Conservation (phyloP, 2,797 vertebrate genomes). For the Pseudochromis fuscus region DNA sequence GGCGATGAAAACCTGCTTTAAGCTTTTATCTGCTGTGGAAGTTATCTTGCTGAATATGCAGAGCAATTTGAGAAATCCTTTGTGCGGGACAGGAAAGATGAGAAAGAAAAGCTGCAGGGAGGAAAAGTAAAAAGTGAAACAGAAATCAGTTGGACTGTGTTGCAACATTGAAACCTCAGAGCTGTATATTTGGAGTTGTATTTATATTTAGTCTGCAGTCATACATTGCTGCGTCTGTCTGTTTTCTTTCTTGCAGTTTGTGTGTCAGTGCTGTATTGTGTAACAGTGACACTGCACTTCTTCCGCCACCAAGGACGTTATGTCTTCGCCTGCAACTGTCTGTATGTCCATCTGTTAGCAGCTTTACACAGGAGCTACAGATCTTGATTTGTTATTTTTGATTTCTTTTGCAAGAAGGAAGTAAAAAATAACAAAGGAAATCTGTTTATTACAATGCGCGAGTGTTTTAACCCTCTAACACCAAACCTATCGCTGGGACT, state of each 20-base stretch:
- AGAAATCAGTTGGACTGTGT: slow-evolving; percentile 8
- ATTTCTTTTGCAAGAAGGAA: too few relatives aligned
- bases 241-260: slow-evolving; percentile 15
- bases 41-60: slow-evolving; percentile 28
- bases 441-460: too few relatives aligned
- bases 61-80: slow-evolving; percentile 32
- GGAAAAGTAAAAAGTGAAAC: slow-evolving; percentile 1
- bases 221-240: slow-evolving; percentile 15
- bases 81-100: slow-evolving; percentile 14
- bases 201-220: slow-evolving; percentile 60
- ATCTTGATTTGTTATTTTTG: too few relatives aligned
- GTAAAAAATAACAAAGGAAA: too few relatives aligned
- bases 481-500: too few relatives aligned
- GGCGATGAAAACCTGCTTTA: slow-evolving; percentile 19
- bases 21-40: slow-evolving; percentile 51
- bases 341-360: too few relatives aligned
- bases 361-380: too few relatives aligned
- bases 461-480: too few relatives aligned
- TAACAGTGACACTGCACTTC: not conserved
- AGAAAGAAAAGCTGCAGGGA: slow-evolving; percentile 7
- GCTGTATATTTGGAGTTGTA: slow-evolving; percentile 9
- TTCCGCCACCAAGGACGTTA: too few relatives aligned
- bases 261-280: not conserved
- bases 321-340: too few relatives aligned
- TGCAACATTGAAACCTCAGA: slow-evolving; percentile 11